A percentile compares a stretch with the other conserved stretches of the same genome.
Conservation (phyloP, 2,888 invertebrate species). For the Dicyrtoma fusca region DNA sequence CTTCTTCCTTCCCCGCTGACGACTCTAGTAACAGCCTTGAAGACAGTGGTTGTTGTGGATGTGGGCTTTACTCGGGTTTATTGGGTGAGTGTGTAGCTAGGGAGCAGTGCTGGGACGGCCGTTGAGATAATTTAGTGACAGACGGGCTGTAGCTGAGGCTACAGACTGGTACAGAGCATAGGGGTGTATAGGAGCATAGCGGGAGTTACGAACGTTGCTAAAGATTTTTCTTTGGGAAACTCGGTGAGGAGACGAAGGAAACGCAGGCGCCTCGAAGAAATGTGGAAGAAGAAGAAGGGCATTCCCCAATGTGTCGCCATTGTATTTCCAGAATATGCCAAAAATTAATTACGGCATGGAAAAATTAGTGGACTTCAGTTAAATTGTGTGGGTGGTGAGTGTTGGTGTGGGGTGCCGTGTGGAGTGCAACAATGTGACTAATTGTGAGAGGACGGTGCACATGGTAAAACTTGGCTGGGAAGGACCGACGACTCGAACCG, state of each 20-base stretch:
- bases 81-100: too few relatives aligned
- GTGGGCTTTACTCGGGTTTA: too few relatives aligned
- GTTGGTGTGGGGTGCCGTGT: not conserved
- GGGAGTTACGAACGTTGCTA: too few relatives aligned
- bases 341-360: not conserved
- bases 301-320: constrained; percentile 21
- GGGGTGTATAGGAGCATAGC: too few relatives aligned
- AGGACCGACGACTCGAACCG: constrained; percentile 44
- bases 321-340: constrained; percentile 4
- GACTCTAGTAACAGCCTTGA: too few relatives aligned
- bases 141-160: too few relatives aligned
- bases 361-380: not conserved
- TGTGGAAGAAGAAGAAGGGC: constrained; percentile 15
- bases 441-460: not conserved
- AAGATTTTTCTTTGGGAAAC: too few relatives aligned
- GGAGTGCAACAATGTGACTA: constrained; percentile 9
- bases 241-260: constrained; percentile 5
- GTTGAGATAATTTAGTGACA: too few relatives aligned
- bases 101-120: too few relatives aligned
- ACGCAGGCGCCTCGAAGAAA: constrained; percentile 13
- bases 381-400: constrained; percentile 15
- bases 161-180: too few relatives aligned
- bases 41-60: too few relatives aligned
- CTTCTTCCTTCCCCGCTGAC: too few relatives aligned
- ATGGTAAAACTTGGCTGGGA: constrained; percentile 14